Evolutionary conservation across 2,888 invertebrate species (phyloP).

Genomic region (Chloroclysta siterata): DNA sequence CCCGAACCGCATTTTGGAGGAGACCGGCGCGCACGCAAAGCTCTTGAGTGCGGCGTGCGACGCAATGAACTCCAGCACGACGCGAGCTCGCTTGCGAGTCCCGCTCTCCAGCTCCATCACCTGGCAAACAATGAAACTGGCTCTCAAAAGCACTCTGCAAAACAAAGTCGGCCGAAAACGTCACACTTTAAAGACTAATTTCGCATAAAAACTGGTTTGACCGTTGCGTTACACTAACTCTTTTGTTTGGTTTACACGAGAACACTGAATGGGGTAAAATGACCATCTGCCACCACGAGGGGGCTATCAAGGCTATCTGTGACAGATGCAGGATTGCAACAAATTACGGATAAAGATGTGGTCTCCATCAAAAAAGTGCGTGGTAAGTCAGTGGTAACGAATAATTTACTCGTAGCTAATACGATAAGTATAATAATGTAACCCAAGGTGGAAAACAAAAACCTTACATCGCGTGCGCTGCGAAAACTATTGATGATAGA

Average conservation of each 20-base stretch:
- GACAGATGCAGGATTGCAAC: constrained; percentile 4
- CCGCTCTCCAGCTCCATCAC: constrained; percentile 63
- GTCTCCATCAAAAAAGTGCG: no score
- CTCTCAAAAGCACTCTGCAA: background rate
- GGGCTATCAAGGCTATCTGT: constrained; percentile 4
- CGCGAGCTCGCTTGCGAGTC: constrained; percentile 60
- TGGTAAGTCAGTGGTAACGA: no score
- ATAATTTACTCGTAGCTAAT: no score
- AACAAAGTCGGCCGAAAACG: background rate
- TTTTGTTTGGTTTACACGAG: background rate
- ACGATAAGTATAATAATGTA: no score
- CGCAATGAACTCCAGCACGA: constrained; percentile 61
- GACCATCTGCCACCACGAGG: constrained; percentile 2
- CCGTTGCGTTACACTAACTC: background rate
- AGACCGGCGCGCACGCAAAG: constrained; percentile 56
- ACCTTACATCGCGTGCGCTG: no score
- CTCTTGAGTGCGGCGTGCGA: constrained; percentile 56
- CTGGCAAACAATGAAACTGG: constrained; percentile 43
- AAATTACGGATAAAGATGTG: background rate
- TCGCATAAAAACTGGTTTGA: background rate
- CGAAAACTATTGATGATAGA: no score
- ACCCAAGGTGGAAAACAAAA: no score
- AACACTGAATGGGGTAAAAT: background rate
- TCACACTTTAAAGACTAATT: constrained; percentile 2
- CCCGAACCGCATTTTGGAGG: constrained; percentile 56